Conservation (phyloP, 2,888 invertebrate genomes). For the Baccha elongata region DNA sequence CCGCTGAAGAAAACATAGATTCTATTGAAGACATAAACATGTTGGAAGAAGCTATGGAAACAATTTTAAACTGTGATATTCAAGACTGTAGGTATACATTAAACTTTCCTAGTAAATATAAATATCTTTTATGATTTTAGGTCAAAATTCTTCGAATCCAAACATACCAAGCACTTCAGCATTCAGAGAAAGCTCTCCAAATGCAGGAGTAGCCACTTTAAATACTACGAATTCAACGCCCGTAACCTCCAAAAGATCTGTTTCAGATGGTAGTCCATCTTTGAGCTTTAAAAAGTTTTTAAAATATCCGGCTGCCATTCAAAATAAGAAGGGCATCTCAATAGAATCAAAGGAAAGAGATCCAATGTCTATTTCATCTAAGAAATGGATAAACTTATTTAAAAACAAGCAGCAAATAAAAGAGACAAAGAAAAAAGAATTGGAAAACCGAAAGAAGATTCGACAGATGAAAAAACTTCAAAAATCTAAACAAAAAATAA, state of each 20-base stretch:
- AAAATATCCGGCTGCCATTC: no score
- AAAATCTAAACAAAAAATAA: not conserved
- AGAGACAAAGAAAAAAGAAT: not conserved
- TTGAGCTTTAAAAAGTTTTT: no score
- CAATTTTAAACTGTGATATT: not conserved
- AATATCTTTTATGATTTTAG: not conserved
- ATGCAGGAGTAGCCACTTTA: no score
- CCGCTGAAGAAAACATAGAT: not conserved
- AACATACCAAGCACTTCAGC: no score
- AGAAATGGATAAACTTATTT: not conserved
- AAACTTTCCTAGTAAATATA: not conserved
- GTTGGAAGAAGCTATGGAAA: not conserved
- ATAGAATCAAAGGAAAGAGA: no score
- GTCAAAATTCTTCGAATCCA: not conserved
- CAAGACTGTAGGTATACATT: not conserved
- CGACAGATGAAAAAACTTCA: not conserved
- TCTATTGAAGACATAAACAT: not conserved
- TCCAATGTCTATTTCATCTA: no score
- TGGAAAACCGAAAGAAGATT: not conserved
- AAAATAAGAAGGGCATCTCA: no score
- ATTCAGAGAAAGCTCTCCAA: no score
- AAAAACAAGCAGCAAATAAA: not conserved
- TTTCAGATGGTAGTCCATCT: no score
- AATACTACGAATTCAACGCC: no score
- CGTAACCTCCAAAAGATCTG: no score